Evolutionary conservation across 2,888 invertebrate species (phyloP).

Genomic region (Chrysolina americana): DNA sequence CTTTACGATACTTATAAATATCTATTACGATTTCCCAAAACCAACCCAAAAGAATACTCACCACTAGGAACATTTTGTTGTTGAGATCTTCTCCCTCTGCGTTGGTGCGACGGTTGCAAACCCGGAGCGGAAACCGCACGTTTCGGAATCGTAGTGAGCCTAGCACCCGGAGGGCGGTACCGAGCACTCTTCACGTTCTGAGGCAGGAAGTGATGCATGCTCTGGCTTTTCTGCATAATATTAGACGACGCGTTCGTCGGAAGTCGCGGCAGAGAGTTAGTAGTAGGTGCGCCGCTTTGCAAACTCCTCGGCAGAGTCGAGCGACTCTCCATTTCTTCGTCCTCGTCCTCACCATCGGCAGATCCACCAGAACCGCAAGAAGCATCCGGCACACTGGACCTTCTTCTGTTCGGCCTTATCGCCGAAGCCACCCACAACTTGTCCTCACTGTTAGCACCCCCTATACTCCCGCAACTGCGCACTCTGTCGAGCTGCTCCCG

Average conservation of each 20-base stretch:
- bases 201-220: slow-evolving; percentile 74
- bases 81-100: slow-evolving; percentile 71
- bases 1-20: too few relatives aligned
- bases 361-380: slow-evolving; percentile 70
- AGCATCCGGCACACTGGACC: slow-evolving; percentile 76
- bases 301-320: slow-evolving; percentile 78
- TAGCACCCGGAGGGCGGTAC: slow-evolving; percentile 88
- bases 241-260: slow-evolving; percentile 71
- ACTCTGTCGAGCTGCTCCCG: slow-evolving; percentile 82
- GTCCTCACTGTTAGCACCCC: slow-evolving; percentile 75
- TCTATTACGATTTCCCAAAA: not conserved
- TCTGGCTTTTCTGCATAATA: slow-evolving; percentile 76
- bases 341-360: slow-evolving; percentile 70
- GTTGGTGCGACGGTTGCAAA: slow-evolving; percentile 77
- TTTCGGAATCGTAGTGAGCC: slow-evolving; percentile 75
- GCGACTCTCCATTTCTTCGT: slow-evolving; percentile 66
- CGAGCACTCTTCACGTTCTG: slow-evolving; percentile 86
- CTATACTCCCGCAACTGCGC: slow-evolving; percentile 87
- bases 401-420: slow-evolving; percentile 64
- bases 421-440: slow-evolving; percentile 67
- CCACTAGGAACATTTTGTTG: slow-evolving; percentile 71
- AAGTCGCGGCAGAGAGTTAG: slow-evolving; percentile 85
- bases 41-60: slow-evolving; percentile 68
- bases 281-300: slow-evolving; percentile 74
- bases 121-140: slow-evolving; percentile 84